Evolutionary conservation across 64 coral and sea anemone genomes (phyloP), one percentile per base, ranked within the genome.

Genomic region (Acropora tenuis): DNA sequence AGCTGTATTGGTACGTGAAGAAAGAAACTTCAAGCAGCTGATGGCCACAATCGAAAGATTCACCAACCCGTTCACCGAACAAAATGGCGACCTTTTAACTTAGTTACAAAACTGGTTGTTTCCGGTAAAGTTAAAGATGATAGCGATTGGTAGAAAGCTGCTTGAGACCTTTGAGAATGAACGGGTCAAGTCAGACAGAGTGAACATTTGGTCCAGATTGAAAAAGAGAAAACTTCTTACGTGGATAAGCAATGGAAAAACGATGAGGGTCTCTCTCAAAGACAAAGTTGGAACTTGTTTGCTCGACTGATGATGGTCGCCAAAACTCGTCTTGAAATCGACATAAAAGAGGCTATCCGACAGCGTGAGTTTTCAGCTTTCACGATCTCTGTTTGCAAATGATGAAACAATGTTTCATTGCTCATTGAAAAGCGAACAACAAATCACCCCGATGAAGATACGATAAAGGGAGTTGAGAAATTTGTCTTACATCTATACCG

Each of bases 41-140:
- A 73, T 16, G 44, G 80, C 89, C 61, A 90, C 78, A 47, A 90
- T 90, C 60, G 48, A 83, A 74, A 67, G 79, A 50, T 90, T 82
- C 69, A 82, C 89, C 20, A 90, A 90, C 49, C 89, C 89, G 17
- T 90, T 90, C 55, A 80, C 68, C 61, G 66, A 83, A 82, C 17
- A 90, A 60, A 82, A 49, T 74, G 47, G 52, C 47, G 46, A 90
- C 46, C 85, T 87, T 30, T 87, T 75, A 87, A 87, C 69, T 30
- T 75, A 3, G 85, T 87, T 5, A 87, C 85, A 46, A 87, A 87
- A 75, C 67, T 87, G 5, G 85, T 87, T 74, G 52, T 55, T 55
- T 5, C 52, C 9, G 52, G 9, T 6, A 55, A 55, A 55, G 52
- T 55, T 1, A 55, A 55, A 55, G 52, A 55, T 55, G 52, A 55